Percentiles rank a stretch among this genome's conserved stretches.
Conservation (phyloP, 2,113 vertebrate genomes). For the Thermophis baileyi region DNA sequence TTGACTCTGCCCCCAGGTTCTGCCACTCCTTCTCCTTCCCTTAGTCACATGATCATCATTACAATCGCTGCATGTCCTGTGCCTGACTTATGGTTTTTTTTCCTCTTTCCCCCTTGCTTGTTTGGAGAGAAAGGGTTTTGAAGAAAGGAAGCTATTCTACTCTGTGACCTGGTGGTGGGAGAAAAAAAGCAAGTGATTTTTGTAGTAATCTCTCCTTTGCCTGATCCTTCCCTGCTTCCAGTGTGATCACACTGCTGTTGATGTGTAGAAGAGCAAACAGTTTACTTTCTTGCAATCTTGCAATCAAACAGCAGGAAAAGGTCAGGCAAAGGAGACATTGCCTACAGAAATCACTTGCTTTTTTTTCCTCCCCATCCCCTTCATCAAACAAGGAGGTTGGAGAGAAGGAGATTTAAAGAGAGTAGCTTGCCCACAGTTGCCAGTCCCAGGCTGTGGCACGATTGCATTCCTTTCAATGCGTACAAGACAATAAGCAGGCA, state of each 20-base stretch:
- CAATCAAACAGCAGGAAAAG: neutral
- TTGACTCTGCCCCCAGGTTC: neutral
- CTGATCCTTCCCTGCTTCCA: neutral
- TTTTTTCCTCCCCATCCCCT: neutral
- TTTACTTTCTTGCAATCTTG: neutral
- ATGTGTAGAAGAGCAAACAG: neutral
- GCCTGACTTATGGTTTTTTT: neutral
- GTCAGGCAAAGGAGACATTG: neutral
- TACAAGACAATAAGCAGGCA: neutral
- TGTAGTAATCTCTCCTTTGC: neutral
- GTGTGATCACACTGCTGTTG: neutral
- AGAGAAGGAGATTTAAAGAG: neutral
- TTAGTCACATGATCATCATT: neutral
- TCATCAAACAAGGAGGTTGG: neutral
- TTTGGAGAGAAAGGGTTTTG: neutral
- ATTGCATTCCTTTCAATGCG: neutral
- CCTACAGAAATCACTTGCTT: neutral
- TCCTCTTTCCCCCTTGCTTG: neutral
- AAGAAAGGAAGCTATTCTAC: neutral
- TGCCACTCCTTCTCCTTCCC: neutral
- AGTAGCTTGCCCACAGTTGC: neutral
- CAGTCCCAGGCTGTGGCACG: neutral
- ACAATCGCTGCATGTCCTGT: neutral
- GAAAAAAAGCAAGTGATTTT: neutral
- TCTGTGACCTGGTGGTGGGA: neutral